Base-by-base conservation (phyloP, 2,113 vertebrate species). In the Periophthalmodon schlosseri region DNA sequence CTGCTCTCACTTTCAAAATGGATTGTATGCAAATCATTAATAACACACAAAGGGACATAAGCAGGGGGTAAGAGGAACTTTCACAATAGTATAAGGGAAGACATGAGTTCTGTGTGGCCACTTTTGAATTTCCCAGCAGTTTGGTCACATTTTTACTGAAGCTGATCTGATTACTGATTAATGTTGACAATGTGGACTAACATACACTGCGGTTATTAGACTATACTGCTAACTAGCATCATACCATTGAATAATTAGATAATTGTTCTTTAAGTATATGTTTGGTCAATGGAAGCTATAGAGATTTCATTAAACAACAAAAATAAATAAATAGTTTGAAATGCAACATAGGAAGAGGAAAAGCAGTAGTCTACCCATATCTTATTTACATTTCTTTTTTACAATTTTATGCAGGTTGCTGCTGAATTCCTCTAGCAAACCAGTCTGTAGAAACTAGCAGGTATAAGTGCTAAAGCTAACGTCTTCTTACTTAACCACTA, bases 51-150 rank as follows among this genome's bases (percentile, higher is more conserved):
- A 76, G 76, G 39, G 20, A 69, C 23, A 61, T 11, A 47, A 44
- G 13, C 74, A 2, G 16, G 5, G 4, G 14, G 39, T 66, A 91
- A 87, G 85, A 77, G 87, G 90, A 91, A 88, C 77, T 88, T 91
- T 83, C 80, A 77, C 84, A 91, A 88, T 69, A 61, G 68, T 81
- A 73, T 73, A 70, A 52, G 24, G 56, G 66, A 39, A 23, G 34
- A 75, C 72, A 65, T 39, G 24, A 39, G 24, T 24, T 34, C 4
- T 50, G 16, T 76, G 74, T 75, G 24, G 68, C 68, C 71, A 84
- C 47, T 50, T 66, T 46, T 47, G 77, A 82, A 23, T 79, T 83
- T 72, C 76, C 74, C 5, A 4, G 63, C 15, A 68, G 36, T 49
- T 20, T 44, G 23, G 14, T 24, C 56, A 61, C 50, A 9, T 33